A percentile compares a stretch with the other conserved stretches of the same genome.
These are phyloP conservation scores for Troglohyphantes excavatus DNA, from an alignment of 2,888 invertebrate species.

Conservation along the genomic window DNA sequence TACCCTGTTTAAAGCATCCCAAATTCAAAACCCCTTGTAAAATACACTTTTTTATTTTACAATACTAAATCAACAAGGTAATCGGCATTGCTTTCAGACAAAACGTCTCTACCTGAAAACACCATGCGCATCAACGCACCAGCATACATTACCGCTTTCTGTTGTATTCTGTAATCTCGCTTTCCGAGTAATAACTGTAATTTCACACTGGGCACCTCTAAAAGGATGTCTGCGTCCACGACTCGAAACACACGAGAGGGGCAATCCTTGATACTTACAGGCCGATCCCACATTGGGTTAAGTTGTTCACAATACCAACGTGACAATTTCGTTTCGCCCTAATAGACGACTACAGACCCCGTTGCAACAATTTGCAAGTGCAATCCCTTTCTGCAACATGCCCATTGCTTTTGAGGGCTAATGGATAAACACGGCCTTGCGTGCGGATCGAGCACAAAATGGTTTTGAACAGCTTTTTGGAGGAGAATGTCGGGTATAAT, in stretches of 20 bases:
- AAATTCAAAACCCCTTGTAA: too few relatives aligned
- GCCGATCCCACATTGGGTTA: constrained; percentile 26
- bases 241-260: constrained; percentile 30
- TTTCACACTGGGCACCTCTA: constrained; percentile 14
- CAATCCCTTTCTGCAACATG: not conserved
- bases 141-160: not conserved
- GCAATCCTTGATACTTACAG: constrained; percentile 40
- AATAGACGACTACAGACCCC: constrained; percentile 44
- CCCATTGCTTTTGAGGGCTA: not conserved
- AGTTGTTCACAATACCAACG: constrained; percentile 20
- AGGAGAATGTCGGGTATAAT: not conserved
- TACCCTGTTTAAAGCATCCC: too few relatives aligned
- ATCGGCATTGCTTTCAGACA: too few relatives aligned
- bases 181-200: constrained; percentile 61
- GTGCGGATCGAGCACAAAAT: constrained; percentile 47
- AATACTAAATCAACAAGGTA: too few relatives aligned
- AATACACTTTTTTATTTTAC: too few relatives aligned
- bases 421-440: constrained; percentile 47
- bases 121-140: not conserved
- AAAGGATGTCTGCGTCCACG: constrained; percentile 53
- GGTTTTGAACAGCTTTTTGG: constrained; percentile 68
- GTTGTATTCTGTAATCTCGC: not conserved
- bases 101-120: not conserved
- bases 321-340: constrained; percentile 46
- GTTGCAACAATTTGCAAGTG: constrained; percentile 36